Conservation (phyloP, 2,797 vertebrate species). For the Enteromius trimaculatus region DNA sequence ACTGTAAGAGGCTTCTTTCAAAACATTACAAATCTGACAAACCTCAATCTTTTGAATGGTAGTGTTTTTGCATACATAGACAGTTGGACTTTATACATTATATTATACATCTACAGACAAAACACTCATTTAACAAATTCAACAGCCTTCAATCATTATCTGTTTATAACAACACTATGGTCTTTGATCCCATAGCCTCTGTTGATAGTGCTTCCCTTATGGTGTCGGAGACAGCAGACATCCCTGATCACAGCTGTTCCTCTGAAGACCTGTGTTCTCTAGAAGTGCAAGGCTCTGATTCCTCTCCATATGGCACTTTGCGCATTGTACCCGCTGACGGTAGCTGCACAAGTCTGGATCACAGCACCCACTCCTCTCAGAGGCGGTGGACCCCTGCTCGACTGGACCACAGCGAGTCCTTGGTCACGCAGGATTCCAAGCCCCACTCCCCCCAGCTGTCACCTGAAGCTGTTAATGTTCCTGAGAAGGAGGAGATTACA, state of each 20-base stretch:
- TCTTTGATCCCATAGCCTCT: conserved; percentile 75
- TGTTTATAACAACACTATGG: conserved; percentile 21
- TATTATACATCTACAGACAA: neutral
- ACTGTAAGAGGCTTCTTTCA: neutral
- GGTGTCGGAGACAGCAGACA: conserved; percentile 80
- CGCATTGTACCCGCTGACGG: conserved; percentile 71
- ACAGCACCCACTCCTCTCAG: conserved; percentile 67
- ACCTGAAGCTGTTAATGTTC: conserved; percentile 76
- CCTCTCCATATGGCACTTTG: conserved; percentile 77
- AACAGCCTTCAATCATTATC: neutral
- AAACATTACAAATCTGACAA: neutral
- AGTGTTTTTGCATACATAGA: neutral
- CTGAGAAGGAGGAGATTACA: conserved; percentile 63
- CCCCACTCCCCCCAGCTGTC: conserved; percentile 79
- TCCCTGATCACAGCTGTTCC: conserved; percentile 80
- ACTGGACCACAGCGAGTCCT: conserved; percentile 72
- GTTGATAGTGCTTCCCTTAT: conserved; percentile 83
- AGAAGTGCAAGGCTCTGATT: conserved; percentile 85
- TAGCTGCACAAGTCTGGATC: conserved; percentile 80
- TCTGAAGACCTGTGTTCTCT: conserved; percentile 87
- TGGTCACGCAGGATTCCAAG: conserved; percentile 75
- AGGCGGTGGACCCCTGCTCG: conserved; percentile 61
- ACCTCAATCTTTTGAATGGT: neutral
- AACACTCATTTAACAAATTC: neutral
- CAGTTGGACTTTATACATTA: neutral